phyloP scores from a whole-genome alignment of 1,140 invertebrate genomes.

The Eupristina koningsbergeri region DNA sequence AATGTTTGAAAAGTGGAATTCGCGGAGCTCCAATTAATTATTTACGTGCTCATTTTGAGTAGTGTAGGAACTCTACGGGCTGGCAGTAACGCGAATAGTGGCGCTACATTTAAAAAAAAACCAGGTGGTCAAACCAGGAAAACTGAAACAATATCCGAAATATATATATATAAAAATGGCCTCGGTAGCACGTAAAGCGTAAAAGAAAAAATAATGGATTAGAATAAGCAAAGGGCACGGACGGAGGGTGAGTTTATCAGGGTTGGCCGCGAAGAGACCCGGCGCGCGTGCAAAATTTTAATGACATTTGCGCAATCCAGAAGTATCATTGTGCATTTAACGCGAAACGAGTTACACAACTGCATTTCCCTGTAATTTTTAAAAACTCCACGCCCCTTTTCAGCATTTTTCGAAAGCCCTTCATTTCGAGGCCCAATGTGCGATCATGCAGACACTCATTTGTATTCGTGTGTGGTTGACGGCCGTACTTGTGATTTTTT shows the following conservation, averaged over 20 bases:
- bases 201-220: conserved; percentile 63
- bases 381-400: conserved; percentile 33
- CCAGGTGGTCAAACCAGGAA: neutral
- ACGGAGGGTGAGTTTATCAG: conserved; percentile 18
- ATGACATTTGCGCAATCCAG: conserved; percentile 53
- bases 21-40: neutral
- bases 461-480: neutral
- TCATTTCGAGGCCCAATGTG: neutral
- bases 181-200: conserved; percentile 34
- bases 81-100: neutral
- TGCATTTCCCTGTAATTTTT: conserved; percentile 29
- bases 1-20: neutral
- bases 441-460: neutral
- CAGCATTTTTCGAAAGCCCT: conserved; percentile 5
- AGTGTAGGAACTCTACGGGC: neutral
- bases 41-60: neutral
- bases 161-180: conserved; percentile 40
- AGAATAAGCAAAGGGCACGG: conserved; percentile 34
- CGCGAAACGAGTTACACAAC: neutral
- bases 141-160: conserved; percentile 27
- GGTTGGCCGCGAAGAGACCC: conserved; percentile 46
- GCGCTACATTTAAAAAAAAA: neutral
- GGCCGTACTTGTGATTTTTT: neutral
- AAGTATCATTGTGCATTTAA: conserved; percentile 31
- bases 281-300: conserved; percentile 61